Base-by-base conservation (phyloP, 2,797 vertebrate species). In the Fringilla coelebs region DNA sequence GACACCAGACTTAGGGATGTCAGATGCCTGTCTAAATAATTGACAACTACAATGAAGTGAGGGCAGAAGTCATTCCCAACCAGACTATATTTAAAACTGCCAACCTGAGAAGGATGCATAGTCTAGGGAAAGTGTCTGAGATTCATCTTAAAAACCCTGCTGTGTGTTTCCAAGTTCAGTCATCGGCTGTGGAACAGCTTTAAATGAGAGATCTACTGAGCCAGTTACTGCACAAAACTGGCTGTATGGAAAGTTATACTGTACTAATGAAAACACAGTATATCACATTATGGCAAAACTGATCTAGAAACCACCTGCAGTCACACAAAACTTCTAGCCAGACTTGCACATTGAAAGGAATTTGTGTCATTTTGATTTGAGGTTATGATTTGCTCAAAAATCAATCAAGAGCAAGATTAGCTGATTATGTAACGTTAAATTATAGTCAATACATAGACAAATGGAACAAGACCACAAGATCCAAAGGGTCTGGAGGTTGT, bases 11-110 rank as follows among this genome's bases (percentile, higher is more conserved):
- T 72, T 28, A 34, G 19, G 48, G 86, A 91, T 6, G 28, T 80
- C 87, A 95, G 76, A 85, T 91, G 79, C 51, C 49, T 97, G 84
- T 83, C 92, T 92, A 85, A 90, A 89, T 90, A 93, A 88, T 7
- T 92, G 94, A 93, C 93, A 95, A 72, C 89, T 95, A 93, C 78
- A 94, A 70, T 2, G 6, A 90, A 83, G 73, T n/a, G n/a, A 94
- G 94, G 89, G 87, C 82, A 96, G 84, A 96, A 88, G 92, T 92
- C 89, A 29, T 81, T 84, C 48, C 62, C 85, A 95, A 38, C 4
- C 21, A 95, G 79, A 49, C 78, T 94, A 91, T 96, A 86, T 95
- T 95, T 96, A 94, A 95, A 96, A 76, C 76, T 85, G 36, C 45
- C 88, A 95, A 93, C 68, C 54, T 81, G 58, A 87, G 51, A 65